These are phyloP conservation scores for Mus caroli DNA, from an alignment of 2,797 vertebrate species.

Conservation along the genomic window DNA sequence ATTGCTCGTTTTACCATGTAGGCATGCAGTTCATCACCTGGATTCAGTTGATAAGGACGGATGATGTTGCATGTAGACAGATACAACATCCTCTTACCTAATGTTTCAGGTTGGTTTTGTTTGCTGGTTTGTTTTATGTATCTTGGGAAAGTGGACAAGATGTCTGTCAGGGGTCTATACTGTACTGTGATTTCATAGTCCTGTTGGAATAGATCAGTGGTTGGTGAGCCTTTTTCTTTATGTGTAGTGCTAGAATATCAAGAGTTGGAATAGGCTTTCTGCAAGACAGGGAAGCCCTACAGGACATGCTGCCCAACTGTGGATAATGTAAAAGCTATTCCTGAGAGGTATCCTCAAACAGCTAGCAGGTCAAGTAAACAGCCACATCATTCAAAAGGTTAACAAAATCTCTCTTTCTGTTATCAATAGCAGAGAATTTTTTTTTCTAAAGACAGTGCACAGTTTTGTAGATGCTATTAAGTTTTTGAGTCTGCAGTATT, in stretches of 20 bases:
- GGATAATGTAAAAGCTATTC: constrained; percentile 8
- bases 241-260: background rate
- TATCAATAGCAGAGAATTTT: constrained; percentile 18
- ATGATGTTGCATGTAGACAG: background rate
- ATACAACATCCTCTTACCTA: background rate
- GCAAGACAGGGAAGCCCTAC: background rate
- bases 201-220: background rate
- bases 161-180: background rate
- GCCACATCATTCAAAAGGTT: constrained; percentile 17
- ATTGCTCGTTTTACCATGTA: background rate
- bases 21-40: background rate
- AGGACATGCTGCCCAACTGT: background rate
- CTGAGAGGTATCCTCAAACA: background rate
- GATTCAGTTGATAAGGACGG: constrained; percentile 21
- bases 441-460: constrained; percentile 58
- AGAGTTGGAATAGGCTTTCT: background rate
- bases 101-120: background rate
- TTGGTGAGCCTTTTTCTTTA: background rate
- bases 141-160: background rate
- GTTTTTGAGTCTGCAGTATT: constrained; percentile 49
- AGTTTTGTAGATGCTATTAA: constrained; percentile 35
- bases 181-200: background rate
- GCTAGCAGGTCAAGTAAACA: constrained; percentile 14
- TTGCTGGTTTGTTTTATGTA: background rate
- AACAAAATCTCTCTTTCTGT: constrained; percentile 48